Evolutionary conservation across 2,797 vertebrate genomes (phyloP).

Genomic region (Premnoplex brunnescens): DNA sequence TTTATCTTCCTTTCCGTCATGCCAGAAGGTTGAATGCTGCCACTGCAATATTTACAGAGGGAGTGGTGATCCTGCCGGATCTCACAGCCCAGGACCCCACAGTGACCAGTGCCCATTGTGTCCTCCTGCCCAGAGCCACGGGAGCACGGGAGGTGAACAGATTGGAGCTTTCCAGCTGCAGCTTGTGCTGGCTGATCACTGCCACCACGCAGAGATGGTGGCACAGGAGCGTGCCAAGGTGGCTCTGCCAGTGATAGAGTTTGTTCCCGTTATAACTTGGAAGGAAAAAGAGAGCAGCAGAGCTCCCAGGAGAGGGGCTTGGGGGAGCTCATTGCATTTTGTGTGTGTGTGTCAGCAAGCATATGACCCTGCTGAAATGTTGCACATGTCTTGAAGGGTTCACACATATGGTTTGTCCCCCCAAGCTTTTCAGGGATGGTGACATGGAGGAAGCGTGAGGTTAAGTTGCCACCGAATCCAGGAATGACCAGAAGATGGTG

Average conservation of each 20-base stretch:
- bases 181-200: not conserved
- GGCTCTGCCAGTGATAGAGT: not conserved
- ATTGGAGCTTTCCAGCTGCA: not conserved
- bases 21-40: slow-evolving; percentile 28
- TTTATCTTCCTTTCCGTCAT: slow-evolving; percentile 61
- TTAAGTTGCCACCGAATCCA: slow-evolving; percentile 28
- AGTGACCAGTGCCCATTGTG: not conserved
- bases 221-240: fast-evolving
- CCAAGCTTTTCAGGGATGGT: not conserved
- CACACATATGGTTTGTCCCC: fast-evolving
- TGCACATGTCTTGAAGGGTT: fast-evolving
- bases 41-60: not conserved
- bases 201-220: not conserved
- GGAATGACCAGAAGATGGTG: slow-evolving; percentile 78
- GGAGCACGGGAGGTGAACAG: not conserved
- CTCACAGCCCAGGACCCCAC: fast-evolving
- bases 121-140: not conserved
- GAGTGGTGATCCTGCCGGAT: not conserved
- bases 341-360: not conserved
- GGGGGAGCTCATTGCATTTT: not conserved
- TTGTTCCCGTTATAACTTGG: not conserved
- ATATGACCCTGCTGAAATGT: not conserved
- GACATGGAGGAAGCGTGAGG: not conserved
- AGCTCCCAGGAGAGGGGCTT: not conserved
- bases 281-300: not conserved